Percentiles rank a stretch among this genome's conserved stretches.
These are phyloP conservation scores for Orchestia grillus DNA, from an alignment of 1,140 invertebrate genomes.

Conservation along the genomic window DNA sequence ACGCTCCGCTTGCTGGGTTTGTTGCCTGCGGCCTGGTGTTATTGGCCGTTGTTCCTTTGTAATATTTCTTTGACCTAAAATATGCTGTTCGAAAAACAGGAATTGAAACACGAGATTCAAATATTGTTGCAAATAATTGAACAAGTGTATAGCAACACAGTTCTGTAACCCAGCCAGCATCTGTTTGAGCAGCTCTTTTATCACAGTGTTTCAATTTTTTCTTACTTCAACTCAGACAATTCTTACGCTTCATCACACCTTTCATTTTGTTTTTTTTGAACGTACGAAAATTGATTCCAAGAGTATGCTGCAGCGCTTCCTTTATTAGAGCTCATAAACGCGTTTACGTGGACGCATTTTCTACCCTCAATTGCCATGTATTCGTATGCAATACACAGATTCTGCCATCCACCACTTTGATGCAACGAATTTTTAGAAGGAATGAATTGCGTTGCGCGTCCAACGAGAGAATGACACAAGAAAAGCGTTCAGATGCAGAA, in stretches of 20 bases:
- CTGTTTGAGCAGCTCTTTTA: background rate
- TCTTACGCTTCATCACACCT: too few species aligned
- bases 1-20: background rate
- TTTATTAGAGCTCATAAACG: too few species aligned
- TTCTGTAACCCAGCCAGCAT: background rate
- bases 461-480: background rate
- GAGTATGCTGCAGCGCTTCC: too few species aligned
- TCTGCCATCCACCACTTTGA: too few species aligned
- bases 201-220: background rate
- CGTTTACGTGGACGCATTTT: too few species aligned
- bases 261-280: too few species aligned
- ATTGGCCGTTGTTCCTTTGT: background rate
- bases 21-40: background rate
- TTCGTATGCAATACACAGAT: too few species aligned
- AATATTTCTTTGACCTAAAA: background rate
- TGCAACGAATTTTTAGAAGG: too few species aligned
- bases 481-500: background rate
- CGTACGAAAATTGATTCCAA: too few species aligned
- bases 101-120: background rate
- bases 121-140: background rate
- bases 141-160: background rate
- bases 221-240: too few species aligned
- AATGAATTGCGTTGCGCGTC: background rate
- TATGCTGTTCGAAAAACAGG: background rate
- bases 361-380: too few species aligned